Base-by-base conservation (phyloP, 2,797 vertebrate genomes). In the Trichosurus vulpecula region DNA sequence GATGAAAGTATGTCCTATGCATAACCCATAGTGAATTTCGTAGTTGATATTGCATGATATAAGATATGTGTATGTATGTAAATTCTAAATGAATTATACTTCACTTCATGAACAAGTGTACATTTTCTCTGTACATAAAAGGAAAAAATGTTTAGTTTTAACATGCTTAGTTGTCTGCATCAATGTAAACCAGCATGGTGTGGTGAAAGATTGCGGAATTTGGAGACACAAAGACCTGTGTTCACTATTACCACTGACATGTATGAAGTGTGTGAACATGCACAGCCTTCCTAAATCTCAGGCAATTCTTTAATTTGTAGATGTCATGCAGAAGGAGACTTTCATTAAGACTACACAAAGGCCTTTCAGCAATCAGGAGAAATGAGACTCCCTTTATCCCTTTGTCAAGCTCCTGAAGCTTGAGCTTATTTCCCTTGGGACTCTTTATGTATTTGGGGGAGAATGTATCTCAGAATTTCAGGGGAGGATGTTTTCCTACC, bases 1-100 rank as follows among this genome's bases (percentile, higher is more conserved):
- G 35, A 94, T 25, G 29, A 93, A 92, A 96, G 96, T 74, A 92
- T 95, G 92, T 94, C 57, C 81, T 91, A 27, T 8, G 61, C 4
- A 81, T 47, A 90, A 93, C 92, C 66, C 93, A 56, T 52, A 92
- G 51, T 41, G 66, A 74, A 12, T 6, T 12, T 47, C 41, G 81
- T 47, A 25, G 74, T 47, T 81, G 19, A 47, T 47, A 81, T 1
- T 47, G 41, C 0, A 81, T 47, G 66, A 16, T 74, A 81, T 19
- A 81, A 81, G 4, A 10, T 22, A 81, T 47, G 2, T 16, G 8
- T 47, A 47, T 81, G n/a, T 25, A 47, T 47, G 3, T 10, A 31
- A 47, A 41, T 74, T 19, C 66, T 41, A 74, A 81, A 81, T 81
- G 19, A 81, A 47, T 9, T 10, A 47, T 81, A 9, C 2, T 47